Evolutionary conservation across 2,113 vertebrate genomes (phyloP).

Genomic region (Cryptotis parvus): DNA sequence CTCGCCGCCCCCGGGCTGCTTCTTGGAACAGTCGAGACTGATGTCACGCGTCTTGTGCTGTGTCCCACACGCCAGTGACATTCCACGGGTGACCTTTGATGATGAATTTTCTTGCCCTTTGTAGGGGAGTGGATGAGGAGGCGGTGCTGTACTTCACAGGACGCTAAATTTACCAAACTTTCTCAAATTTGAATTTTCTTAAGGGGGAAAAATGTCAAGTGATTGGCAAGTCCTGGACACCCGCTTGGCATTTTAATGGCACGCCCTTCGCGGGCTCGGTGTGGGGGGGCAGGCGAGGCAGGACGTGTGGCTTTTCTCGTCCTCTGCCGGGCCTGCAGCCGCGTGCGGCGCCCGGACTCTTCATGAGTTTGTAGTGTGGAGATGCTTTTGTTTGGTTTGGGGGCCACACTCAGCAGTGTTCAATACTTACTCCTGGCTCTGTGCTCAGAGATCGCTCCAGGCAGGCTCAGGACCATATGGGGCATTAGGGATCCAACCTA

Average conservation of each 20-base stretch:
- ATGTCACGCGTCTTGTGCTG: conserved; percentile 42
- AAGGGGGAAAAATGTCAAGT: conserved; percentile 76
- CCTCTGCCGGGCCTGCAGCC: conserved; percentile 6
- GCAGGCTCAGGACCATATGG: too few relatives aligned
- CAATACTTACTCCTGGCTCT: too few relatives aligned
- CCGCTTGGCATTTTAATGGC: conserved; percentile 75
- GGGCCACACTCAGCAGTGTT: too few relatives aligned
- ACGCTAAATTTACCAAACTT: conserved; percentile 80
- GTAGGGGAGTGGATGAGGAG: conserved; percentile 69
- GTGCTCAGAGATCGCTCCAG: too few relatives aligned
- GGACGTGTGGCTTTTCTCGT: not conserved
- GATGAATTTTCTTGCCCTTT: conserved; percentile 80
- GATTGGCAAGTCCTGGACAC: conserved; percentile 63
- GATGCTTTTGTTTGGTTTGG: too few relatives aligned
- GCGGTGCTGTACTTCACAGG: conserved; percentile 75
- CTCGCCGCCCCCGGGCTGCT: too few relatives aligned
- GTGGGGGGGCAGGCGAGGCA: not conserved
- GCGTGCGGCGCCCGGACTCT: conserved; percentile 7
- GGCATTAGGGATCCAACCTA: too few relatives aligned
- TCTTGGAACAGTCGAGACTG: conserved; percentile 52
- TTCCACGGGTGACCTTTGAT: conserved; percentile 76
- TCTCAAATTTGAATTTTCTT: conserved; percentile 78
- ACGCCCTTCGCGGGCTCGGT: conserved; percentile 12
- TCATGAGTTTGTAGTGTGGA: conserved; percentile 71
- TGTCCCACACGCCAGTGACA: conserved; percentile 64